Base-by-base conservation (phyloP, 1,140 invertebrate genomes). In the Orussus abietinus region DNA sequence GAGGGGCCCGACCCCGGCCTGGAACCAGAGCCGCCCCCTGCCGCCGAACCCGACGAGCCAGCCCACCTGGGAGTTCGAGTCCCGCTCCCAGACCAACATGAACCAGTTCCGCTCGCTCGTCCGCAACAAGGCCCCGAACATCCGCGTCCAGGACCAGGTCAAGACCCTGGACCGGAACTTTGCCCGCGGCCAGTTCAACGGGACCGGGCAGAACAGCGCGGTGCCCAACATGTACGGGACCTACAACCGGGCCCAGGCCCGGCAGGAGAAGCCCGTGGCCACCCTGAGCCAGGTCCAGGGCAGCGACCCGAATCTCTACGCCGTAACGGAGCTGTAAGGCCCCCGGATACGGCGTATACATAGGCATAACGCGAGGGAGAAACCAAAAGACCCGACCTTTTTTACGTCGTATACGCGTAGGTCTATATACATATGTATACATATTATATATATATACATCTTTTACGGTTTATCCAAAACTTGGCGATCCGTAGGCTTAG, bases 161-260 rank as follows among this genome's bases (percentile, higher is more conserved):
- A 59, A 69, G 20, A 74, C 71, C 3, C 53, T 74, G 12, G 71
- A 74, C 33, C 55, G 71, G 11, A 74, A 74, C 42, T 74, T 74
- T 31, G 58, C 62, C 3, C 59, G 71, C 1, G 60, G 59, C 4
- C 71, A 74, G 13, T 72, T 69, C 43, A 64, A 59, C 29, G 66
- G 64, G 21, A 52, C 55, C 0, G 55, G 49, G 0, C 66, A 62
- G 12, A 68, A 67, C 22, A 69, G 64, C 28, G 58, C 59, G 3
- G 69, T 74, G 12, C 71, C 71, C 7, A 74, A 74, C 15, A 74
- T 74, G 71, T 74, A 74, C 38, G 71, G 71, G 5, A 74, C 71
- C 5, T 74, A 72, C 22, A 72, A 69, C 45, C 48, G 71, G 1
- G 53, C 65, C 10, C 69, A 72, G 15, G 57, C 57, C 4, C 62